Evolutionary conservation across 2,797 vertebrate species (phyloP).

Genomic region (Arrhamphus sclerolepis): DNA sequence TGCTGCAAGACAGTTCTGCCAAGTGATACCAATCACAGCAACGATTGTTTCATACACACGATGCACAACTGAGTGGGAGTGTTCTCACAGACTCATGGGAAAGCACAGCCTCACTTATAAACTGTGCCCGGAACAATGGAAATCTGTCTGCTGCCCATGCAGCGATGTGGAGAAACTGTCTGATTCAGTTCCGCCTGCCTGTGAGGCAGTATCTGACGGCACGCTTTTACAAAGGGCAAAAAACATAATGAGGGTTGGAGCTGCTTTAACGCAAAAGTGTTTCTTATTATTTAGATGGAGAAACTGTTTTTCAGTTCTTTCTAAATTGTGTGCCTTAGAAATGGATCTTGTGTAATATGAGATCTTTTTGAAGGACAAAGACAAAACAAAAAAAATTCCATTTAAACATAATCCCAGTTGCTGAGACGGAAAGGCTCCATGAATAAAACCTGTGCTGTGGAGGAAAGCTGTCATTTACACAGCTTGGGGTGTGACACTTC

Average conservation of each 20-base stretch:
- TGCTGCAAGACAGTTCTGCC: constrained; percentile 25
- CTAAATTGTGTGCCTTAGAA: constrained; percentile 31
- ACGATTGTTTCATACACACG: constrained; percentile 46
- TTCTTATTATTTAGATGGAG: constrained; percentile 30
- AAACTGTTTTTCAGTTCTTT: constrained; percentile 20
- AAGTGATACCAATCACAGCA: constrained; percentile 49
- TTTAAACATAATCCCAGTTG: constrained; percentile 56
- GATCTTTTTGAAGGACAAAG: constrained; percentile 34
- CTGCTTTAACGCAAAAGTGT: constrained; percentile 1
- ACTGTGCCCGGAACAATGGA: constrained; percentile 50
- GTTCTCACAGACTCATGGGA: constrained; percentile 56
- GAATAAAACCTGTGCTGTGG: constrained; percentile 59
- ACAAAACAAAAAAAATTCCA: constrained; percentile 22
- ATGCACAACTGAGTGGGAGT: constrained; percentile 67
- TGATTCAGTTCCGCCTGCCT: constrained; percentile 44
- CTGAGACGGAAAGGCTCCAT: constrained; percentile 64
- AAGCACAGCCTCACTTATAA: constrained; percentile 53
- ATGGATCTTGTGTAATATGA: constrained; percentile 45
- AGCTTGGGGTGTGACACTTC: constrained; percentile 62
- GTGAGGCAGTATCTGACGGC: constrained; percentile 34
- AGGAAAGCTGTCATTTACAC: constrained; percentile 72
- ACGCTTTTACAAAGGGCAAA: constrained; percentile 15
- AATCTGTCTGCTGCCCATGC: constrained; percentile 53
- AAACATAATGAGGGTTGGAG: not conserved
- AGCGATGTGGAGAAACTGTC: constrained; percentile 43